Base-by-base conservation (phyloP, 2,113 vertebrate species). In the Narcine bancroftii region DNA sequence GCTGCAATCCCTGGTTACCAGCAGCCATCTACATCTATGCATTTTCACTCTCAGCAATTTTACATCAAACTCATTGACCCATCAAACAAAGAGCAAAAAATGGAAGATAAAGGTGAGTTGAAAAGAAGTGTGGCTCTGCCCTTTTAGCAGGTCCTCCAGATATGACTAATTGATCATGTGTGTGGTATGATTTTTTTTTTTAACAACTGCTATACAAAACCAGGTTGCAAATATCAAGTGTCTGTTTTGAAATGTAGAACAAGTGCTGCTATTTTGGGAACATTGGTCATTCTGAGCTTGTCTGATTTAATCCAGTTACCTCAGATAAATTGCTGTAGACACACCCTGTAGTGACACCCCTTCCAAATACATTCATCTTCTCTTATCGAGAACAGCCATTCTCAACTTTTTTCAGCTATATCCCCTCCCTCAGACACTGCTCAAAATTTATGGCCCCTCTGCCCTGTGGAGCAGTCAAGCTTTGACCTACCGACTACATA, bases 1-100 rank as follows among this genome's bases (percentile, higher is more conserved):
- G 99, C 98, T 95, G 98, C 96, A 76, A 97, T 99, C 93, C 96
- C 98, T 2, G 99, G 99, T 21, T 99, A 98, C 94, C 99, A 99
- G 29, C 98, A 99, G 76, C 95, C 98, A 2, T 95, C 95, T 83
- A 98, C 98, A 89, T 94, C 95, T 0, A 89, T 95, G 17, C 96
- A 95, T 24, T 93, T 96, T 42, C 97, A 97, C 0, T 94, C 96
- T 66, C 96, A 97, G 2, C 98, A 97, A 94, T 99, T 99, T 95
- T 97, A 97, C 94, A 99, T 99, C 92, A 96, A 96, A 91, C 94
- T 97, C 93, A 96, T 97, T 1, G 98, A 99, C 0, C 92, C 97
- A 0, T 95, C 95, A 93, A 97, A 95, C 94, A 97, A 97, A 94
- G 99, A 99, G 85, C 95, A 97, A 92, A 97, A 96, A 94, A 95